Percentiles rank a stretch among this genome's conserved stretches.
Evolutionary conservation across 2,888 invertebrate genomes (phyloP).

Genomic region (Eupithecia subumbrata): DNA sequence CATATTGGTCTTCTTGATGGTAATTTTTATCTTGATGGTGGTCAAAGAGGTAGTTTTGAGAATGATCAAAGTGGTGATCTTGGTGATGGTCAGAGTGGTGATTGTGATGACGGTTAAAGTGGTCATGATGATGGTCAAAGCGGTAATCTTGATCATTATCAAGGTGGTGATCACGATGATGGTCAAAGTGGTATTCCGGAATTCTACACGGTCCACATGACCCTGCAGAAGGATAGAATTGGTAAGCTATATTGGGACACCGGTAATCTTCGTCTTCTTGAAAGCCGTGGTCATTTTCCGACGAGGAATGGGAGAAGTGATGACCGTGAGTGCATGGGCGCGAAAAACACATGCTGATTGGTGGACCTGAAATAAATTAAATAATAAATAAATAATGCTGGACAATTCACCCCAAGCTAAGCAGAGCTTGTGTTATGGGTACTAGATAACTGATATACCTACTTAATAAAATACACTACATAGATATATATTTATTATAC

Average conservation of each 20-base stretch:
- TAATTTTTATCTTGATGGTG: not conserved
- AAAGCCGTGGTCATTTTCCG: not conserved
- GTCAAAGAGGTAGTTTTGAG: too few species aligned
- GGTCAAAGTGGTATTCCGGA: not conserved
- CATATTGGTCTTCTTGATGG: not conserved
- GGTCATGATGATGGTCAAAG: not conserved
- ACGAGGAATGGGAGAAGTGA: not conserved
- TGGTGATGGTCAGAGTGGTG: not conserved
- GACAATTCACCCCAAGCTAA: too few species aligned
- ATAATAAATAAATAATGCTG: too few species aligned
- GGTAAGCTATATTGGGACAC: not conserved
- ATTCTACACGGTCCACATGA: not conserved
- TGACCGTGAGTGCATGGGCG: not conserved
- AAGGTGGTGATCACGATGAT: not conserved
- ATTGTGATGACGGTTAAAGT: not conserved
- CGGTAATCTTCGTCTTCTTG: not conserved
- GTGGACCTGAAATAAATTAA: not conserved
- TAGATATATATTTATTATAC: too few species aligned
- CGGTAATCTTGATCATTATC: too few species aligned
- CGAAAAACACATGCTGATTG: not conserved
- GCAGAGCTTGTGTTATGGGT: too few species aligned
- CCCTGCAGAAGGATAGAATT: not conserved
- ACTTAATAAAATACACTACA: too few species aligned
- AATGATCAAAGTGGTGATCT: not conserved
- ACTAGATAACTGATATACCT: too few species aligned